Base-by-base conservation (phyloP, 2,113 vertebrate species). In the Crotalus viridis region DNA sequence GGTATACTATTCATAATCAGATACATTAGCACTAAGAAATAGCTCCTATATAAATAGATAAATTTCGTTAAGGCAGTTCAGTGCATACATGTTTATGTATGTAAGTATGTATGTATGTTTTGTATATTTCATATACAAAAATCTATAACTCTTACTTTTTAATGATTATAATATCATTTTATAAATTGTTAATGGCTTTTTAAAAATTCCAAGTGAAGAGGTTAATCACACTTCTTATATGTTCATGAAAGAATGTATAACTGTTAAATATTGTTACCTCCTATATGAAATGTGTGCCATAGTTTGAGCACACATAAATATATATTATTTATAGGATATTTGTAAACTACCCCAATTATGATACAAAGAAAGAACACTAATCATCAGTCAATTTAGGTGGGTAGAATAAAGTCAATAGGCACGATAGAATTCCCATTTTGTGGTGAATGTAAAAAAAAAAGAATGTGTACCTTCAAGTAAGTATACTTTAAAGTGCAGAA, bases 101-200 rank as follows among this genome's bases (percentile, higher is more conserved):
- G 7, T 61, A 10, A 10, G 59, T 26, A 2, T 26, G 26, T 64
- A 1, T 69, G 28, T 57, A 13, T 39, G 24, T 10, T 69, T 90
- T 93, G 48, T 51, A 43, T 86, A 43, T 86, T 87, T 64, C 74
- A 90, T 39, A 64, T 61, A 59, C 33, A 92, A 55, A 21, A 87
- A 52, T 9, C 69, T 89, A 6, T 33, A 87, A 57, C 21, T 81
- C 28, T 57, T 87, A 10, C n/a, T 92, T 91, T 91, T 56, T 43
- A 26, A 26, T 92, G 89, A 9, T 15, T 94, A 87, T 33, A 69
- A n/a, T 69, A n/a, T 69, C 12, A 3, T 56, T 56, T 19, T 56
- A 56, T 56, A 56, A 56, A 93, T 90, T 93, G 93, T 55, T 94
- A 87, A 95, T 74, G 0, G 39, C 56, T 10, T 0, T 88, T 43